Conservation (phyloP, 2,888 invertebrate species). For the Lasiommata megera region DNA sequence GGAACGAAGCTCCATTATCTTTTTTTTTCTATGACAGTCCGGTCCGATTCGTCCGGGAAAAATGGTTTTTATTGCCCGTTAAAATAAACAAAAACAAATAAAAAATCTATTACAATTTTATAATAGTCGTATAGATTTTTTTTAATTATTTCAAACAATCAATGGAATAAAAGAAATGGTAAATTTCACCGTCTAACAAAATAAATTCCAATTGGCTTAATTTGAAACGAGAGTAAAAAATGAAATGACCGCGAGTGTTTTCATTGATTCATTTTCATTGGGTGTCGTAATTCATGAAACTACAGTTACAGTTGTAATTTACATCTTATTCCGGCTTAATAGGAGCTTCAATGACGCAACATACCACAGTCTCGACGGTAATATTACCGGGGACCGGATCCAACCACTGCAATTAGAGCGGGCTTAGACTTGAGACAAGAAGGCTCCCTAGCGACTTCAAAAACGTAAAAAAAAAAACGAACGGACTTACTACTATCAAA, state of each 20-base stretch:
- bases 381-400: slow-evolving; percentile 12
- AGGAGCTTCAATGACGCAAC: background rate
- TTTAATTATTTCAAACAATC: too few species aligned
- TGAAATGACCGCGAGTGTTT: background rate
- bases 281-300: slow-evolving; percentile 1
- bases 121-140: too few species aligned
- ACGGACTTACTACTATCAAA: too few species aligned
- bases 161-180: background rate
- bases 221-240: background rate
- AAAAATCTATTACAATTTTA: too few species aligned
- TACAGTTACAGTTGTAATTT: background rate
- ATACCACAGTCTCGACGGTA: background rate
- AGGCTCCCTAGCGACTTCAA: too few species aligned
- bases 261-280: slow-evolving; percentile 10
- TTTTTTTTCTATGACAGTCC: too few species aligned
- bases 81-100: too few species aligned
- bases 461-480: too few species aligned
- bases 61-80: too few species aligned
- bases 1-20: too few species aligned
- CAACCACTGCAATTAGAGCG: slow-evolving; percentile 6
- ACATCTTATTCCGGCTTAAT: background rate
- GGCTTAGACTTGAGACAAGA: slow-evolving; percentile 5
- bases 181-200: background rate
- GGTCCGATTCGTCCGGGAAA: too few species aligned
- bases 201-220: background rate